A percentile compares a stretch with the other conserved stretches of the same genome.
Conservation (phyloP, 2,113 vertebrate species). For the Aphyosemion australe region DNA sequence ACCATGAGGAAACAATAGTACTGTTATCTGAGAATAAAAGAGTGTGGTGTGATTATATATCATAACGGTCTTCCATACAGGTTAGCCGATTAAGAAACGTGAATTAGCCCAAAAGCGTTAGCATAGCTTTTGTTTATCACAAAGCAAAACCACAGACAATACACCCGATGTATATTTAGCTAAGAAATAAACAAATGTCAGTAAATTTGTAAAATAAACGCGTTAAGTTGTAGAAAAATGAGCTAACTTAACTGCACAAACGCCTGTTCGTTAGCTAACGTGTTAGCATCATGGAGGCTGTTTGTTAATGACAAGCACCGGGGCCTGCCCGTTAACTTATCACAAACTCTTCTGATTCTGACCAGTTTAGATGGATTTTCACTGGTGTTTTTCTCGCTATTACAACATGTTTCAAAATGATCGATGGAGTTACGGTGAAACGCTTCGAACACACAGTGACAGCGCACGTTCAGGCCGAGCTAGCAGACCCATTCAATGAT, state of each 20-base stretch:
- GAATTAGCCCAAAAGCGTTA: constrained; percentile 11
- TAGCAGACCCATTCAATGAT: constrained; percentile 69
- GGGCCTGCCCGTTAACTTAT: constrained; percentile 15
- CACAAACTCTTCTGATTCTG: background rate
- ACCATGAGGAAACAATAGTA: too few relatives aligned
- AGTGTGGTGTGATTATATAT: background rate
- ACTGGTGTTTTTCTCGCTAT: fast-evolving
- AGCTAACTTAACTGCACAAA: background rate
- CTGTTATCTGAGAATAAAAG: too few relatives aligned
- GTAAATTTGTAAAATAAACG: fast-evolving
- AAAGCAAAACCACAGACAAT: background rate
- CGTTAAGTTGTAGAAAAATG: background rate
- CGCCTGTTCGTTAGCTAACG: constrained; percentile 7
- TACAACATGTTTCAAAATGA: background rate
- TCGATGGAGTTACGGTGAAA: constrained; percentile 1
- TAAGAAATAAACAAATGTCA: background rate
- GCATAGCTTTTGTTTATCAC: background rate
- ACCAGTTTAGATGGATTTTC: fast-evolving
- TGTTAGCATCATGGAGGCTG: constrained; percentile 36
- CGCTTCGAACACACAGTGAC: constrained; percentile 38
- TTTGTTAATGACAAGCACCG: constrained; percentile 30
- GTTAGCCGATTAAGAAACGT: constrained; percentile 43
- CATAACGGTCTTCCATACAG: background rate
- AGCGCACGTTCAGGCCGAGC: constrained; percentile 56
- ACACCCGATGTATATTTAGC: background rate